Base-by-base conservation (phyloP, 2,113 vertebrate species). In the Strix uralensis region DNA sequence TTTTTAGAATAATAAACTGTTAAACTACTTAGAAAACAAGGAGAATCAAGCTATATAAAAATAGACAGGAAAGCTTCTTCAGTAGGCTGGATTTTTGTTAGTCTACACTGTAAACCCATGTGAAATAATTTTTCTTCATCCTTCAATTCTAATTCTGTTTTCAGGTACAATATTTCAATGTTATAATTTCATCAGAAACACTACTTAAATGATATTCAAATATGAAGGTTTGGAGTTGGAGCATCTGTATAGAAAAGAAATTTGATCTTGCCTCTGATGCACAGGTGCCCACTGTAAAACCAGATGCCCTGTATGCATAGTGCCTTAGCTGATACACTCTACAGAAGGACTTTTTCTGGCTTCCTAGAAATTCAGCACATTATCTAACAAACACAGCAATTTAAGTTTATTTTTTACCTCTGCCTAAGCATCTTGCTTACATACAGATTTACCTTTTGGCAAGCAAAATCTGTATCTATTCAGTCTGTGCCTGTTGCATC, bases 401-500 rank as follows among this genome's bases (percentile, higher is more conserved):
- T 70, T 15, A 40, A 49, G 47, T 51, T 61, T 69, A 13, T 78
- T 92, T 88, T 88, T 89, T 54, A 55, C 47, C 47, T 88, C 70
- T 95, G 70, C 77, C 66, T 67, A 62, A 79, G 70, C 67, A 90
- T 72, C 49, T 63, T 88, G 57, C 78, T 90, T 46, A 57, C 34
- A 27, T 12, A 51, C 38, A 82, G 51, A 65, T 91, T 72, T 83
- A 91, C 81, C 72, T 96, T 77, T 86, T 40, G 87, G 66, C 74
- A 87, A 90, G 81, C 63, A 74, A 86, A 83, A 83, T 79, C 58
- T 79, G 38, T 34, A 44, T 69, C 75, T 65, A 8, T 74, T 63
- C 75, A 38, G 77, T 9, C 88, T 30, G 44, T 49, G 95, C 92
- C 92, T 94, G 93, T 95, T 97, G 96, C 95, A 96, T 86, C 89